phyloP scores from a whole-genome alignment of 2,113 vertebrate species.

The Elgaria multicarinata region DNA sequence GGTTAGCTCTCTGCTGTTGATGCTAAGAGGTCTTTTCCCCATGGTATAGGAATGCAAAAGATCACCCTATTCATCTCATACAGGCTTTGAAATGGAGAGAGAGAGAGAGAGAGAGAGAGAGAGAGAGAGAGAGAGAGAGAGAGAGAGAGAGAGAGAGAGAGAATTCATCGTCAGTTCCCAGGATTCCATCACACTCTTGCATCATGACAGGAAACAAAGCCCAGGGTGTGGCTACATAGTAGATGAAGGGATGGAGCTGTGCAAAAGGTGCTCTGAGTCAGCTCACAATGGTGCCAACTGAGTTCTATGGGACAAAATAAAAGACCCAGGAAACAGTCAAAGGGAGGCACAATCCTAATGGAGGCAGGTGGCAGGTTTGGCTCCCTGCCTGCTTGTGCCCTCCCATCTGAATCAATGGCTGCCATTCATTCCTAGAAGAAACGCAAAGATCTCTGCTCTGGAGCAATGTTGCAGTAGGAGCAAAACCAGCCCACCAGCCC shows the following conservation, averaged over 20 bases:
- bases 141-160: too few relatives aligned
- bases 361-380: neutral
- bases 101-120: too few relatives aligned
- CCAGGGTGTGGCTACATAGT: neutral
- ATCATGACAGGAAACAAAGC: neutral
- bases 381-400: too few relatives aligned
- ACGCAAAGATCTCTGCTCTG: neutral
- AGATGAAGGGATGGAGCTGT: neutral
- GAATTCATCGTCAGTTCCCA: neutral
- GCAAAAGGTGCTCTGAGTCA: too few relatives aligned
- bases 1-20: neutral
- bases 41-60: neutral
- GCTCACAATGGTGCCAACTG: too few relatives aligned
- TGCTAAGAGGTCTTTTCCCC: neutral
- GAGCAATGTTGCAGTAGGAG: neutral
- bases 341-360: too few relatives aligned
- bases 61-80: too few relatives aligned
- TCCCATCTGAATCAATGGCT: neutral
- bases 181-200: neutral
- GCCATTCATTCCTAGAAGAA: neutral
- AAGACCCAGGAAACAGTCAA: neutral
- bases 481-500: neutral
- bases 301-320: neutral
- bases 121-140: too few relatives aligned
- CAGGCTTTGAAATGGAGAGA: too few relatives aligned